Evolutionary conservation across 1,140 invertebrate genomes (phyloP).

Genomic region (Phthorimaea operculella): DNA sequence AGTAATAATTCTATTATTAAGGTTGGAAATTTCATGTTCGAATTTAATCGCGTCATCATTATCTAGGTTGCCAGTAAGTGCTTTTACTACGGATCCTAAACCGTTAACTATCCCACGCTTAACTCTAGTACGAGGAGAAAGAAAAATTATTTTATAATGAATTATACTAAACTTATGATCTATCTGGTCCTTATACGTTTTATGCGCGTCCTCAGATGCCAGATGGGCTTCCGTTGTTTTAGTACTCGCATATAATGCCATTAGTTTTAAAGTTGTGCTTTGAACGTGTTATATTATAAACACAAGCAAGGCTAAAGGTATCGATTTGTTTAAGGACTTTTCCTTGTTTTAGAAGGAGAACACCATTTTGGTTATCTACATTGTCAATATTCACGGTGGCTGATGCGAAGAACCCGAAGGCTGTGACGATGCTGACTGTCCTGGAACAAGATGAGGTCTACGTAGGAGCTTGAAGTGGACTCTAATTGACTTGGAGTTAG

Average conservation of each 20-base stretch:
- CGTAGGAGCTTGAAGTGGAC: slow-evolving; percentile 2
- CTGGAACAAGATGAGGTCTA: slow-evolving; percentile 7
- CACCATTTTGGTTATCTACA: not conserved
- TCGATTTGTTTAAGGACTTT: slow-evolving; percentile 4
- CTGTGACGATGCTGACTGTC: not conserved
- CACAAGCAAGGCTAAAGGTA: not conserved
- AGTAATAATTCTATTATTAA: not conserved
- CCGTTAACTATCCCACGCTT: slow-evolving; percentile 4
- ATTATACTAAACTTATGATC: slow-evolving; percentile 3
- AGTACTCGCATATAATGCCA: not conserved
- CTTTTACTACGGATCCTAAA: not conserved
- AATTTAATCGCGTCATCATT: not conserved
- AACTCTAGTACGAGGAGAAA: not conserved
- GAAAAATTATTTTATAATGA: slow-evolving; percentile 1
- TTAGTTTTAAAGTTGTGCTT: not conserved
- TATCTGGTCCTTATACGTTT: not conserved
- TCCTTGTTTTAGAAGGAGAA: slow-evolving; percentile 1
- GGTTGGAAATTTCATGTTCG: not conserved
- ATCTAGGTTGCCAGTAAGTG: slow-evolving; percentile 3
- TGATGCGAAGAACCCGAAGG: slow-evolving; percentile 1
- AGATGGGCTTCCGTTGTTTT: not conserved
- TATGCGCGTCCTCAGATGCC: not conserved
- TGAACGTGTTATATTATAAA: slow-evolving; percentile 2
- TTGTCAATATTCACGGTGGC: not conserved
- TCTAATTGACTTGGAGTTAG: slow-evolving; percentile 13